phyloP scores from a whole-genome alignment of 2,113 vertebrate species.

The Piliocolobus tephrosceles region DNA sequence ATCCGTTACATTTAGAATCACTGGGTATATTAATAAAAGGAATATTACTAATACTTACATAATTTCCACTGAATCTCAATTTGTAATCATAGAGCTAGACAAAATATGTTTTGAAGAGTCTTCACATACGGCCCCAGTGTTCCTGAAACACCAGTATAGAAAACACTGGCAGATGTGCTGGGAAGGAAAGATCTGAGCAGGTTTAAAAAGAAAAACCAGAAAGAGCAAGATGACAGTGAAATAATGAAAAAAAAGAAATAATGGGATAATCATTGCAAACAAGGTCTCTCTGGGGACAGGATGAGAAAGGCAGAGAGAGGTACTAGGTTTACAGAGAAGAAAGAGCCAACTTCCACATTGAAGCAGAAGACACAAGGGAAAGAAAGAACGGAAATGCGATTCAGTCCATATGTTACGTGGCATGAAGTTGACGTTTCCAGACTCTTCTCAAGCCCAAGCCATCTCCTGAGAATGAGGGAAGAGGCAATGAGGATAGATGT shows the following conservation, averaged over 20 bases:
- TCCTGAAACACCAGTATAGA: neutral
- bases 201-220: neutral
- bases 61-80: neutral
- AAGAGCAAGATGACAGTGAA: neutral
- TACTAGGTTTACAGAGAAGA: neutral
- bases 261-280: neutral
- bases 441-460: neutral
- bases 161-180: fast-evolving
- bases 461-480: neutral
- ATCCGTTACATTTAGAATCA: neutral
- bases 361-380: neutral
- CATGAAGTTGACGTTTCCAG: neutral
- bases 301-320: neutral
- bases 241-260: neutral
- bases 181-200: neutral
- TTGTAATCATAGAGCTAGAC: neutral
- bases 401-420: neutral
- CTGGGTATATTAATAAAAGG: neutral
- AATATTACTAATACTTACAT: neutral
- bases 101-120: neutral
- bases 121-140: neutral
- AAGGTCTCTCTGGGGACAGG: neutral
- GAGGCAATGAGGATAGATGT: neutral
- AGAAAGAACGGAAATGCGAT: neutral
- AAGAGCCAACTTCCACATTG: fast-evolving